Evolutionary conservation across 2,888 invertebrate species (phyloP).

Genomic region (Cinara cedri): DNA sequence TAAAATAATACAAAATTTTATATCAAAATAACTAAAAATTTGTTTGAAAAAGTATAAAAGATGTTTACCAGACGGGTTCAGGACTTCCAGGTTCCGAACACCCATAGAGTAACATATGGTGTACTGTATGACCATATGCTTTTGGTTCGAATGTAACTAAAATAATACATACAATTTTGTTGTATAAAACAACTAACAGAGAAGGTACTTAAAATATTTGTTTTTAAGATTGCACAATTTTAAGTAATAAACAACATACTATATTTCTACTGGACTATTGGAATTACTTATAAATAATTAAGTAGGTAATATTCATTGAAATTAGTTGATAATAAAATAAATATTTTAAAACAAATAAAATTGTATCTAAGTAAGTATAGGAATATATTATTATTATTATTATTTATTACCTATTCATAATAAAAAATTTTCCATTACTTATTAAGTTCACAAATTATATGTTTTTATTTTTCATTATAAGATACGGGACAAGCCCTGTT

Average conservation of each 20-base stretch:
- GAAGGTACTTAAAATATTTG: background rate
- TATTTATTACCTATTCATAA: too few species aligned
- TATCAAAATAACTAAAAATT: too few species aligned
- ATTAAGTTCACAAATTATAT: too few species aligned
- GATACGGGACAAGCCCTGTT: too few species aligned
- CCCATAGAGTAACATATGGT: constrained; percentile 92
- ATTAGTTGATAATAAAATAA: background rate
- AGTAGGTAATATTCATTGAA: background rate
- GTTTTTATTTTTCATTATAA: too few species aligned
- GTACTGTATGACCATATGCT: constrained; percentile 86
- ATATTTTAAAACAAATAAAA: too few species aligned
- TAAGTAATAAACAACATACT: too few species aligned
- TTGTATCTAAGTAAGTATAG: too few species aligned
- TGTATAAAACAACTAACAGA: too few species aligned
- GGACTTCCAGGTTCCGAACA: constrained; percentile 81
- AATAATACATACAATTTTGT: constrained; percentile 61
- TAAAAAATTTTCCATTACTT: too few species aligned
- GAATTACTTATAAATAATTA: background rate
- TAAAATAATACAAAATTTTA: constrained; percentile 46
- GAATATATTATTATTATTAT: too few species aligned
- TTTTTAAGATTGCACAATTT: background rate
- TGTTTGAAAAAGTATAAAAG: background rate
- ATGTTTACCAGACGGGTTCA: constrained; percentile 69
- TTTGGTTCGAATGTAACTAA: constrained; percentile 90
- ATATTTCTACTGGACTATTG: too few species aligned